Percentiles rank a stretch among this genome's conserved stretches.
These are phyloP conservation scores for Hyposoter didymator DNA, from an alignment of 2,888 invertebrate genomes.

Conservation along the genomic window DNA sequence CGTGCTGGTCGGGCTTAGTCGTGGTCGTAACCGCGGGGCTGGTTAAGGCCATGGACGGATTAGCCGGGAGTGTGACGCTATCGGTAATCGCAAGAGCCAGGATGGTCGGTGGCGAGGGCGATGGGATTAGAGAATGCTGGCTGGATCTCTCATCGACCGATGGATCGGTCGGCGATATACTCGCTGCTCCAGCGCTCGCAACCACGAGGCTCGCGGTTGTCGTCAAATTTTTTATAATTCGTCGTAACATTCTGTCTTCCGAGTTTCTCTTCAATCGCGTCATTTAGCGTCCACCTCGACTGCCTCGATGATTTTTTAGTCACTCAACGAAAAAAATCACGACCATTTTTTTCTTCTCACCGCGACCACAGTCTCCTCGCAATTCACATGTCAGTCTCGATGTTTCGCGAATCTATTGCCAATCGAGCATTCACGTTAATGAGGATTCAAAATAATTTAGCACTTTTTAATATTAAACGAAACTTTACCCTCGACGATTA, in stretches of 20 bases:
- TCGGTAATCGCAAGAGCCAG: slow-evolving; percentile 79
- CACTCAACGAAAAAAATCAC: slow-evolving; percentile 19
- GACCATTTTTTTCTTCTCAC: slow-evolving; percentile 24
- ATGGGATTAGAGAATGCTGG: slow-evolving; percentile 70
- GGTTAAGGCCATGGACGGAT: slow-evolving; percentile 80
- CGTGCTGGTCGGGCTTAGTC: slow-evolving; percentile 79
- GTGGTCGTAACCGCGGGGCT: slow-evolving; percentile 77
- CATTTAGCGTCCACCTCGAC: slow-evolving; percentile 25
- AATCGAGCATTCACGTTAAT: neutral
- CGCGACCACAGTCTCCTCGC: neutral
- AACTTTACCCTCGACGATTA: neutral
- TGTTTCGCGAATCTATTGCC: neutral
- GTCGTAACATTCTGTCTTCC: slow-evolving; percentile 70
- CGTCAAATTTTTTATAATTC: slow-evolving; percentile 70
- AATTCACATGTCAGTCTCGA: slow-evolving; percentile 17
- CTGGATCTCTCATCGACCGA: slow-evolving; percentile 69
- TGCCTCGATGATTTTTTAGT: slow-evolving; percentile 8
- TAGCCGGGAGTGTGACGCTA: slow-evolving; percentile 78
- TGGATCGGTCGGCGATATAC: slow-evolving; percentile 64
- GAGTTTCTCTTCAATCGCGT: slow-evolving; percentile 39
- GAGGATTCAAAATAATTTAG: neutral
- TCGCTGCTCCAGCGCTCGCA: slow-evolving; percentile 57
- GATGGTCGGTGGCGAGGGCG: slow-evolving; percentile 74
- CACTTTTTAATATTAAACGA: neutral
- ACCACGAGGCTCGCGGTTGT: slow-evolving; percentile 64